Evolutionary conservation across 1,140 invertebrate species (phyloP), one percentile per base, ranked within the genome.

Genomic region (Bombus waltoni): DNA sequence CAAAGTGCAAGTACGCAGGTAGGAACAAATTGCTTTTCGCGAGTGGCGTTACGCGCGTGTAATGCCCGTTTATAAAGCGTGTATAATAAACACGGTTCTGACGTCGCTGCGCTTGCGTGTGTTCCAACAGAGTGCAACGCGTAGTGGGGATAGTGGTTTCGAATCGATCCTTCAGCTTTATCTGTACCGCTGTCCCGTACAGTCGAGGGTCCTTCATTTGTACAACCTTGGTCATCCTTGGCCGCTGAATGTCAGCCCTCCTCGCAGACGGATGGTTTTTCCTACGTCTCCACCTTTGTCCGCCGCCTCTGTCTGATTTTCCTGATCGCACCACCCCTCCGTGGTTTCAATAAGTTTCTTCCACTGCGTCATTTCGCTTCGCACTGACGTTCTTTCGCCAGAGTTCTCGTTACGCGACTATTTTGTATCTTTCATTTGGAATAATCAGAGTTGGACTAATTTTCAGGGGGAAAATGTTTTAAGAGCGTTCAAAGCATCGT

Each of bases 111-210:
- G 88, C 85, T 88, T 91, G 91, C 91, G 92, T 91, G 74, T 86
- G 74, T 76, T 66, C 53, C 40, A 74, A 75, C 72, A 4, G n/a
- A 25, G 28, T 25, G 35, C 3, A 62, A n/a, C 15, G 38, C 5
- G 38, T 40, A 35, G 81, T 32, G 74, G 87, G 86, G 87, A n/a
- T 22, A 59, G 80, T 88, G 87, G 81, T 87, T 92, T 92, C 85
- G 91, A 90, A 92, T 94, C 93, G 93, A 93, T 94, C 90, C 89
- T 93, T 93, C 90, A 77, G 89, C 88, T 91, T 93, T 92, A 90
- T 92, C 90, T 89, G 78, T 84, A 83, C 78, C 86, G 87, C 73
- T 85, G 84, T 62, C 77, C 75, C 76, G 83, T 11, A 72, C 68
- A 76, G 82, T 57, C 8, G 15, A 15, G 71, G 76, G 82, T 74